phyloP scores from a whole-genome alignment of 2,797 vertebrate species.

The Macropus fuliginosus region DNA sequence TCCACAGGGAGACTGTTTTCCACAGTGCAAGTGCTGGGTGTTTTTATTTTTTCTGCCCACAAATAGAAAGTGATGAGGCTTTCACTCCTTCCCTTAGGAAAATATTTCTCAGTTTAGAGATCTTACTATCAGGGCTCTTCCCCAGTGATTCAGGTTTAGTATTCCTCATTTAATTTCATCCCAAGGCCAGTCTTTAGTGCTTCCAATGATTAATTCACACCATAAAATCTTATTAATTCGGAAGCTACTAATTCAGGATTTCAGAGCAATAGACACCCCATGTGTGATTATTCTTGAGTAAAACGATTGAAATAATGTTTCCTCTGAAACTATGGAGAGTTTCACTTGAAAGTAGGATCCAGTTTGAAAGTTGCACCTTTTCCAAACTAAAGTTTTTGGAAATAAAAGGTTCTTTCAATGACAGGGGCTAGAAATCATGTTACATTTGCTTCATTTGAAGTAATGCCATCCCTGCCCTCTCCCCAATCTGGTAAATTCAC shows the following conservation, averaged over 20 bases:
- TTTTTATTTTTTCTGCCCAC: constrained; percentile 42
- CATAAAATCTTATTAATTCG: background rate
- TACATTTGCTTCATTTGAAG: constrained; percentile 9
- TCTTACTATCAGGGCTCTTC: constrained; percentile 67
- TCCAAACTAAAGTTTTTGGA: constrained; percentile 48
- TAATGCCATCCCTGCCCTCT: background rate
- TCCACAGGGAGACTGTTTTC: constrained; percentile 43
- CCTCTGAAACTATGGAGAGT: constrained; percentile 42
- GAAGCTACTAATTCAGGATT: constrained; percentile 65
- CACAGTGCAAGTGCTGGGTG: constrained; percentile 11
- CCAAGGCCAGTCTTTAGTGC: constrained; percentile 69
- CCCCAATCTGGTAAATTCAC: background rate
- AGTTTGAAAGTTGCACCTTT: constrained; percentile 48
- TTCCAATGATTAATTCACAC: constrained; percentile 63
- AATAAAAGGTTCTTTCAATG: constrained; percentile 37
- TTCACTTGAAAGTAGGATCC: constrained; percentile 51
- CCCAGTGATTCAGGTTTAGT: constrained; percentile 61
- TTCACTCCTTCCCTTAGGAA: constrained; percentile 65
- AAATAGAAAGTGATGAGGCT: constrained; percentile 67
- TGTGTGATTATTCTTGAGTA: constrained; percentile 37
- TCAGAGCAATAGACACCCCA: constrained; percentile 39
- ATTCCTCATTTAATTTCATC: constrained; percentile 76
- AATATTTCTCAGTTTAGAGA: constrained; percentile 65
- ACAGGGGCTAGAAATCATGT: background rate
- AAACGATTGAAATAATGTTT: constrained; percentile 58